Base-by-base conservation (phyloP, 2,797 vertebrate genomes). In the Selene dorsalis region DNA sequence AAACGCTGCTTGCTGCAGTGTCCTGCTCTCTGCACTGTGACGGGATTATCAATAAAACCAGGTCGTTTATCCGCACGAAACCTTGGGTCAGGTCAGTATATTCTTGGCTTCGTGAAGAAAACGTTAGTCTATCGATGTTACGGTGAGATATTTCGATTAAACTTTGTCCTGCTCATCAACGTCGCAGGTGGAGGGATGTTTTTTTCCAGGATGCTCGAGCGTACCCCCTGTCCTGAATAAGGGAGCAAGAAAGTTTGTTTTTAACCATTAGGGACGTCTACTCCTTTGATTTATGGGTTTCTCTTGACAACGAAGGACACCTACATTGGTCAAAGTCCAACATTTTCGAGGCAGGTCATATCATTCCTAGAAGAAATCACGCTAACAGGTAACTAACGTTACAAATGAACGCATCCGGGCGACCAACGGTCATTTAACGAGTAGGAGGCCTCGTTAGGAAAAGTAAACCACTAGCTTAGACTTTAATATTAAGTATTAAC, bases 141-240 rank as follows among this genome's bases (percentile, higher is more conserved):
- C 16, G 2, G 1, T 9, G 0, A 32, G 13, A 10, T n/a, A 55
- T 30, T 48, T 1, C 0, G 43, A 4, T 57, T 62, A 24, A 91
- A 92, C 79, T 93, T 89, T 77, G 43, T 67, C 18, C 63, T 55
- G 64, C 70, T 47, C 79, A 76, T 76, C 70, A 62, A 32, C 57
- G 41, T 72, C 79, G 78, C 87, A 90, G 90, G 81, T 90, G 77
- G 61, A 61, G 30, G 41, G 43, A 32, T 39, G n/a, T 11, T 48
- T 45, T 50, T 24, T 13, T n/a, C 9, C 63, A 48, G 71, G 89
- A 89, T 90, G 88, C 82, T 68, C 20, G 26, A 69, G 38, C 38
- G 9, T 28, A 35, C 52, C 52, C 13, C 38, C 20, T 5, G 9
- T 77, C 28, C 32, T 45, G 55, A 22, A 69, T 62, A 45, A 39